These are phyloP conservation scores for Oncorhynchus kisutch DNA, from an alignment of 2,113 vertebrate species.

Conservation along the genomic window DNA sequence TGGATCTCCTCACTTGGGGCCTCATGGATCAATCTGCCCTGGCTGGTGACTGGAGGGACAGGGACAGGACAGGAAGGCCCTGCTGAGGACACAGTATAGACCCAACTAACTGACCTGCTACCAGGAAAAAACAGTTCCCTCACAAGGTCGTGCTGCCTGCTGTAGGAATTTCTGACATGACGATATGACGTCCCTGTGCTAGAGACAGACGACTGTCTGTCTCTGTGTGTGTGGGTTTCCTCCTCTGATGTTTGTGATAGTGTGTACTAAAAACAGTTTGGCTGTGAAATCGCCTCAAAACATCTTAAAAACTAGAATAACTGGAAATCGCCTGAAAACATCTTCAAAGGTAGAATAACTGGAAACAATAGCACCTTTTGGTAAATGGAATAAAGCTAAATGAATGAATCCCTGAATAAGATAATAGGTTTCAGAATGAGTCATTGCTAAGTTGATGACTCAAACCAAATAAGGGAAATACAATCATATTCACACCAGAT, in stretches of 20 bases:
- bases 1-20: slow-evolving; percentile 71
- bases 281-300: too few relatives aligned
- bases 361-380: too few relatives aligned
- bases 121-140: slow-evolving; percentile 66
- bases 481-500: too few relatives aligned
- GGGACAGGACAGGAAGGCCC: neutral
- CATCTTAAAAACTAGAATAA: too few relatives aligned
- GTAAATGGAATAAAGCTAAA: neutral
- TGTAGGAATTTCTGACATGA: slow-evolving; percentile 49
- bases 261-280: too few relatives aligned
- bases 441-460: too few relatives aligned
- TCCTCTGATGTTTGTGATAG: slow-evolving; percentile 31
- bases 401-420: too few relatives aligned
- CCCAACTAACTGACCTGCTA: slow-evolving; percentile 24
- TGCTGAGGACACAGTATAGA: slow-evolving; percentile 23
- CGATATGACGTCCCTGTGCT: neutral
- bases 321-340: too few relatives aligned
- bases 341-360: too few relatives aligned
- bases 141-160: slow-evolving; percentile 53
- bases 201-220: neutral
- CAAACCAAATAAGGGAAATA: too few relatives aligned
- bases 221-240: slow-evolving; percentile 39
- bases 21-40: slow-evolving; percentile 19
- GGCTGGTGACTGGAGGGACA: neutral
- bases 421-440: too few relatives aligned